These are phyloP conservation scores for Nezara viridula DNA, from an alignment of 2,888 invertebrate genomes.

Conservation along the genomic window DNA sequence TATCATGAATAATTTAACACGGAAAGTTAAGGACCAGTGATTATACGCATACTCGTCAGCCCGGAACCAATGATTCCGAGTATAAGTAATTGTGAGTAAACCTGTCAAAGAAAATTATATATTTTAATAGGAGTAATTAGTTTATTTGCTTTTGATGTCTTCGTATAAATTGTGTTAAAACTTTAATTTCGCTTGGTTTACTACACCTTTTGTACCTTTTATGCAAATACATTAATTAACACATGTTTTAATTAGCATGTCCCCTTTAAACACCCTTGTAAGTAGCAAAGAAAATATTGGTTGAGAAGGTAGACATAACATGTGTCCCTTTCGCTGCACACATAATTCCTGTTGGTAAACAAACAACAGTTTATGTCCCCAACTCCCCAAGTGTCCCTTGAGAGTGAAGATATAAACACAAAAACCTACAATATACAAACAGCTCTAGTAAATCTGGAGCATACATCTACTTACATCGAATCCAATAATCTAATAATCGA, in stretches of 20 bases:
- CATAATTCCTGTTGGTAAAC: not conserved
- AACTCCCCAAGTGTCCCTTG: conserved; percentile 9
- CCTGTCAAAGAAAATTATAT: not conserved
- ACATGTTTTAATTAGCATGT: not conserved
- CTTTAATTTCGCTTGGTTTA: not conserved
- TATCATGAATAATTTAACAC: conserved; percentile 8
- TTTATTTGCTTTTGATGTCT: not conserved
- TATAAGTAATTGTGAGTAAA: not conserved
- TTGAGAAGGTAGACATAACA: not conserved
- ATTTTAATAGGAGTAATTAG: not conserved
- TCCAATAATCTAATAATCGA: no score
- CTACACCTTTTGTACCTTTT: not conserved
- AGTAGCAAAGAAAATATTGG: not conserved
- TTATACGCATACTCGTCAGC: conserved; percentile 1
- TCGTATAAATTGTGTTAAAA: not conserved
- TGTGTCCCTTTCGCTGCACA: not conserved
- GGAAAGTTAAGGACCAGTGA: conserved; percentile 10
- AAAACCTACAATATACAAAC: no score
- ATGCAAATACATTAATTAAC: not conserved
- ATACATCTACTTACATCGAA: not conserved
- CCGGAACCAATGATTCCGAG: not conserved
- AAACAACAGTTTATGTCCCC: not conserved
- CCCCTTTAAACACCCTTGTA: not conserved
- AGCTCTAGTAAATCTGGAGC: not conserved
- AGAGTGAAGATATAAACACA: not conserved